Evolutionary conservation across 2,113 vertebrate genomes (phyloP).

Genomic region (Tragulus kanchil): DNA sequence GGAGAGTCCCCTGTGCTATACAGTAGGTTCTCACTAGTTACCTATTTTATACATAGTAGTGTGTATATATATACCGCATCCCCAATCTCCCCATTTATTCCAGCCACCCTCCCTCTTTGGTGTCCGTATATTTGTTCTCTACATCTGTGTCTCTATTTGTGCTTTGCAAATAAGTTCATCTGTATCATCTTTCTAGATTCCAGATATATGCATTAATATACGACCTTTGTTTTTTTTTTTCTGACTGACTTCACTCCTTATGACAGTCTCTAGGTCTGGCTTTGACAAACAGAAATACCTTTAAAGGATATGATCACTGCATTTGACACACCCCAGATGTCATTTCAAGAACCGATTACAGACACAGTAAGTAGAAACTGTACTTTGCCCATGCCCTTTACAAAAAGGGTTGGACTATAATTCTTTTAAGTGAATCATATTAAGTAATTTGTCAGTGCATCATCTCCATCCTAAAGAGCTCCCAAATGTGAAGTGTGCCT

Average conservation of each 20-base stretch:
- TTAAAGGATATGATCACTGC: background rate
- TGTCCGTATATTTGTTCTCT: background rate
- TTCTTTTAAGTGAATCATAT: slow-evolving; percentile 41
- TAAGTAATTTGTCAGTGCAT: background rate
- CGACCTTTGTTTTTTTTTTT: background rate
- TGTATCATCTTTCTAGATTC: background rate
- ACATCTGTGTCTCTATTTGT: background rate
- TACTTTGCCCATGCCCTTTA: background rate
- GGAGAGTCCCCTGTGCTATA: background rate
- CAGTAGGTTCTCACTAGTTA: background rate
- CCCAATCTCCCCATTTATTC: background rate
- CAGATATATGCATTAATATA: background rate
- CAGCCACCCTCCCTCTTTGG: background rate
- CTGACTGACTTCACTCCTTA: background rate
- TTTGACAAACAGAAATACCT: background rate
- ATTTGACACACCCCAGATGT: background rate
- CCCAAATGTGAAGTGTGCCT: background rate
- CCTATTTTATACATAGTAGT: background rate
- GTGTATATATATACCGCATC: background rate
- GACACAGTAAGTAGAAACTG: background rate
- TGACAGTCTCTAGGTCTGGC: background rate
- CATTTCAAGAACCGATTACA: background rate
- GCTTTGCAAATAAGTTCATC: background rate
- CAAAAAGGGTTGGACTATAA: background rate
- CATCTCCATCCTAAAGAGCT: background rate